Base-by-base conservation (phyloP, 2,113 vertebrate genomes). In the Protomyctophum bolini region DNA sequence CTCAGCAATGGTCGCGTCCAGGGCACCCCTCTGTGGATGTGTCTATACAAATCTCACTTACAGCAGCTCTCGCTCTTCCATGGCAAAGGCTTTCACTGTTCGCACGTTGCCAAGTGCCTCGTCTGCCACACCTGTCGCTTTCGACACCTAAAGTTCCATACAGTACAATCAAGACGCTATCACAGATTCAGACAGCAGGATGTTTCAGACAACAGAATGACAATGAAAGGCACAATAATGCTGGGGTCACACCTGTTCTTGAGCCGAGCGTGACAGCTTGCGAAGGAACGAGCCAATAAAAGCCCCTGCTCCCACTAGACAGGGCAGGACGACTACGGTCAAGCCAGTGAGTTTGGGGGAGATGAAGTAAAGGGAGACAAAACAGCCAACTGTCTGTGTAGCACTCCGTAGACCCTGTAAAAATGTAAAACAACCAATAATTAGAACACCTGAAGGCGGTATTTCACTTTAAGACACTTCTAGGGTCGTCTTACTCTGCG, bases 11-110 rank as follows among this genome's bases (percentile, higher is more conserved):
- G 21, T 21, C 21, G 21, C 1, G 21, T 21, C 21, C 21, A 21
- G 21, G 21, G 21, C 21, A 21, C 21, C 21, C 21, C 21, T 21
- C 21, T 21, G 21, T 21, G 21, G 21, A 21, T 21, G 1, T 21
- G 21, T 21, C 21, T 21, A 21, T 21, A 21, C 21, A 21, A 21
- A 21, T 21, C 21, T 21, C 3, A 77, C 92, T 79, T 75, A 93
- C 92, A 91, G 89, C 15, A 92, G 89, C 74, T 97, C 95, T 69
- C 88, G 76, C 7, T 93, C 91, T 82, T 98, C 97, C 97, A 98
- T 98, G 68, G 97, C 95, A 4, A 99, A 99, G 56, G 97, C 96
- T 8, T 95, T 94, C 82, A 98, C 97, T 0, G 97, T 98, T 12
- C 97, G 91, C 1, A 99, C 93, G 0, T 97, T 98, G 2, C 95